Percentiles rank a stretch among this genome's conserved stretches.
Evolutionary conservation across 2,888 invertebrate species (phyloP).

Genomic region (Eilema sororculum): DNA sequence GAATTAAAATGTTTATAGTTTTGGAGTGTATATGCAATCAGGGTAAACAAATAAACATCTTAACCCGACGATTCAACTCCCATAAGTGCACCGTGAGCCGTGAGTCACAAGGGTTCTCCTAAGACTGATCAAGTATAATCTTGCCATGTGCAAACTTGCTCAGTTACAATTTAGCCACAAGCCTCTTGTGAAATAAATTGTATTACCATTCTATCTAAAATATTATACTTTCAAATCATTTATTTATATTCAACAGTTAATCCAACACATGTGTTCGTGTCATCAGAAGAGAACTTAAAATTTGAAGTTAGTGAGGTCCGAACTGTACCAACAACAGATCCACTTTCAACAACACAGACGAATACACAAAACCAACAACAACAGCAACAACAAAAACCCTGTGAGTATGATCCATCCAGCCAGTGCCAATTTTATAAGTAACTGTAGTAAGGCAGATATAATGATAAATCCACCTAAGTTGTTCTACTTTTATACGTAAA

Average conservation of each 20-base stretch:
- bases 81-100: no score
- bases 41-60: no score
- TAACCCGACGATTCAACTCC: no score
- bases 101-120: no score
- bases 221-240: background rate
- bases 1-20: background rate
- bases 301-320: conserved; percentile 85
- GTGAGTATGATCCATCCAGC: conserved; percentile 49
- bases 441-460: background rate
- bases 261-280: conserved; percentile 89
- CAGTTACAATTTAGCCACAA: background rate
- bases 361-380: conserved; percentile 69
- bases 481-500: no score
- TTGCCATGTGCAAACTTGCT: background rate
- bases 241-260: conserved; percentile 64
- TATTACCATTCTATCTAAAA: background rate
- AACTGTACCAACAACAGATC: conserved; percentile 65
- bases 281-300: conserved; percentile 88
- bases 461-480: no score
- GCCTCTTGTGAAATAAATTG: background rate
- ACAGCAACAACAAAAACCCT: conserved; percentile 71
- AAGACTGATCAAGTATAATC: background rate
- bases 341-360: conserved; percentile 65
- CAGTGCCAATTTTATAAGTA: background rate
- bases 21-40: no score